Evolutionary conservation across 1,140 invertebrate species (phyloP).

Genomic region (Ceratoteleas bidentatus): DNA sequence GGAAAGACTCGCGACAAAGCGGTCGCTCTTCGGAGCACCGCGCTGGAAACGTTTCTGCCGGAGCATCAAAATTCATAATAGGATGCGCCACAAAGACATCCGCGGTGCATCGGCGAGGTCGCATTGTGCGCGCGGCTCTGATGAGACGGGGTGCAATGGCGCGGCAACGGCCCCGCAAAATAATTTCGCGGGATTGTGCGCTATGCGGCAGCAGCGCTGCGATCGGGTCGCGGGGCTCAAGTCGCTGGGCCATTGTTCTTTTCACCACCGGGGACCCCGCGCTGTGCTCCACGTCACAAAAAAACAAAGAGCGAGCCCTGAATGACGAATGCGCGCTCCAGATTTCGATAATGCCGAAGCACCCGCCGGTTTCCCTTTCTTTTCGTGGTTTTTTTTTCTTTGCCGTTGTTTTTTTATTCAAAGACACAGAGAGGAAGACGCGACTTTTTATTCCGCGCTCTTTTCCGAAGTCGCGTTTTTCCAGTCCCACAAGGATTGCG

Average conservation of each 20-base stretch:
- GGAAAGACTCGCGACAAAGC: constrained; percentile 15
- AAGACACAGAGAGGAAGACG: constrained; percentile 7
- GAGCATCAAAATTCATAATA: constrained; percentile 58
- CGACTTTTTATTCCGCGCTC: too few species aligned
- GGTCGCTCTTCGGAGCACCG: constrained; percentile 27
- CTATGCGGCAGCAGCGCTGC: constrained; percentile 28
- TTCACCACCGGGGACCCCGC: constrained; percentile 63
- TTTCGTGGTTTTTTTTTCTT: constrained; percentile 8
- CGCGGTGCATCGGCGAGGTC: constrained; percentile 53
- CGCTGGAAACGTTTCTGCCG: constrained; percentile 39
- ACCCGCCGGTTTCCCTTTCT: constrained; percentile 9
- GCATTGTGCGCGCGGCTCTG: constrained; percentile 69
- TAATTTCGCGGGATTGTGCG: constrained; percentile 64
- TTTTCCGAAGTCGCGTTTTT: too few species aligned
- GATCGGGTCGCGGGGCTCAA: constrained; percentile 58
- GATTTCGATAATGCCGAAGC: constrained; percentile 61
- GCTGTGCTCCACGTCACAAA: constrained; percentile 49
- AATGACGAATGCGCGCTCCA: constrained; percentile 49
- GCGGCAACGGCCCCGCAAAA: constrained; percentile 58
- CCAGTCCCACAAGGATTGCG: too few species aligned
- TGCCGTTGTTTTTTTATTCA: constrained; percentile 6
- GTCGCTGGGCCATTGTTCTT: constrained; percentile 70
- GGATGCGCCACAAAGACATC: constrained; percentile 47
- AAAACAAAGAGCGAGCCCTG: constrained; percentile 47
- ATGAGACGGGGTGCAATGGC: constrained; percentile 54